Percentiles rank a stretch among this genome's conserved stretches.
These are phyloP conservation scores for Dorcus parallelipipedus DNA, from an alignment of 2,888 invertebrate species.

Conservation along the genomic window DNA sequence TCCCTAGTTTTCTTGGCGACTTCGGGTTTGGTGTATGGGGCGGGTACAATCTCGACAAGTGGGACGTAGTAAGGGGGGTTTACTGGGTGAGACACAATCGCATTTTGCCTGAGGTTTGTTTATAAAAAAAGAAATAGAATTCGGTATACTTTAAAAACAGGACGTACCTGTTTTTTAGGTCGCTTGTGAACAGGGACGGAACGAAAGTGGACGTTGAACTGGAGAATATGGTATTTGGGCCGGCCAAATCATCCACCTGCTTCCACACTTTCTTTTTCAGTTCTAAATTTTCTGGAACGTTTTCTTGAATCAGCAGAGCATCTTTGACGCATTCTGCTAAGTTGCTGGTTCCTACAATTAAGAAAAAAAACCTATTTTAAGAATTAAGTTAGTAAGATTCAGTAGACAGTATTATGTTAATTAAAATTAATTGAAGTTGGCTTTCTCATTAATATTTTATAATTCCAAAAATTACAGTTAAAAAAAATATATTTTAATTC, in stretches of 20 bases:
- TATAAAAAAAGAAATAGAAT: background rate
- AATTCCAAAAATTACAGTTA: too few relatives aligned
- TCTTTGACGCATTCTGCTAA: slow-evolving; percentile 69
- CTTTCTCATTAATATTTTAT: too few relatives aligned
- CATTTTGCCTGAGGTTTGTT: slow-evolving; percentile 49
- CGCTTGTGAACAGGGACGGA: slow-evolving; percentile 82
- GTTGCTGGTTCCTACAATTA: slow-evolving; percentile 57
- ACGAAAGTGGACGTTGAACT: slow-evolving; percentile 92
- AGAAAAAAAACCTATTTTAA: too few relatives aligned
- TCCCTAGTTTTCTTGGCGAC: slow-evolving; percentile 70
- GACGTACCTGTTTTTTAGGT: slow-evolving; percentile 62
- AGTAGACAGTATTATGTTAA: too few relatives aligned
- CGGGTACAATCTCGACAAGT: slow-evolving; percentile 89
- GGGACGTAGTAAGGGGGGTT: slow-evolving; percentile 97
- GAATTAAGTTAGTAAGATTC: too few relatives aligned
- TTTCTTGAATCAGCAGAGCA: slow-evolving; percentile 86
- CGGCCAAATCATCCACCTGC: slow-evolving; percentile 73
- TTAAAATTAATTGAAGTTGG: too few relatives aligned
- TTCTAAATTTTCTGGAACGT: slow-evolving; percentile 85
- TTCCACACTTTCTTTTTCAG: slow-evolving; percentile 78
- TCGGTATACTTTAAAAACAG: background rate
- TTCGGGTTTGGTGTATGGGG: slow-evolving; percentile 85
- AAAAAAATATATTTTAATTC: too few relatives aligned
- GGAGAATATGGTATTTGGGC: slow-evolving; percentile 76
- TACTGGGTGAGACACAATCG: slow-evolving; percentile 89